Evolutionary conservation across 2,888 invertebrate genomes (phyloP), one percentile per base, ranked within the genome.

Genomic region (Clepsis dumicolana): DNA sequence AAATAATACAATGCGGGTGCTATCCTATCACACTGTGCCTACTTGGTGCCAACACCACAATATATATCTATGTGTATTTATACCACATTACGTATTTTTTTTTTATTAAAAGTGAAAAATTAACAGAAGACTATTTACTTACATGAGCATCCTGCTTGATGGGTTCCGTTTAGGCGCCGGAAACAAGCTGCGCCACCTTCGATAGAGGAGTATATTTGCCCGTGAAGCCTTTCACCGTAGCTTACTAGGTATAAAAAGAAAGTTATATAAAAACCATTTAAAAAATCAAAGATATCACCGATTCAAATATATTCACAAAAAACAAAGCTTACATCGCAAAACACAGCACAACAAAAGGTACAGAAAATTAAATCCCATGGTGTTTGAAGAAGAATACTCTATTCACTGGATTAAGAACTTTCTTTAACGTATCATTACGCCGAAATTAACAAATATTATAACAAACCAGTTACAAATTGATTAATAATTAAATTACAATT

Each of bases 101-200:
- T 29, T 41, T 16, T 16, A 1, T 5, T 7, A 14, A 41, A 5
- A 41, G 16, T 44, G 0, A 2, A n/a, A 50, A 25, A 5, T 14
- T 12, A 52, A 14, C 10, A 52, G n/a, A 5, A 4, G 5, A 52
- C 18, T 1, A 53, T 29, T 18, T 4, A 94, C 96, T 95, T 94
- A 98, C 98, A 98, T 62, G 97, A 96, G 88, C 99, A 99, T 71
- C 99, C 99, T 75, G 97, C 96, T 91, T 99, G 98, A 91, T 98
- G 98, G 12, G 99, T 99, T 68, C 96, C 98, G 94, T 99, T 99
- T 72, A 99, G 91, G 71, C 98, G 94, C 73, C 98, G 95, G 84
- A 98, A 98, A 92, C 99, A 99, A 62, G 96, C 96, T 66, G 95
- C 94, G 54, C 95, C 95, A 56, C 96, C 96, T 75, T 94, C 94